Evolutionary conservation across 2,888 invertebrate species (phyloP), one percentile per base, ranked within the genome.

Genomic region (Trichogramma dendrolimi): DNA sequence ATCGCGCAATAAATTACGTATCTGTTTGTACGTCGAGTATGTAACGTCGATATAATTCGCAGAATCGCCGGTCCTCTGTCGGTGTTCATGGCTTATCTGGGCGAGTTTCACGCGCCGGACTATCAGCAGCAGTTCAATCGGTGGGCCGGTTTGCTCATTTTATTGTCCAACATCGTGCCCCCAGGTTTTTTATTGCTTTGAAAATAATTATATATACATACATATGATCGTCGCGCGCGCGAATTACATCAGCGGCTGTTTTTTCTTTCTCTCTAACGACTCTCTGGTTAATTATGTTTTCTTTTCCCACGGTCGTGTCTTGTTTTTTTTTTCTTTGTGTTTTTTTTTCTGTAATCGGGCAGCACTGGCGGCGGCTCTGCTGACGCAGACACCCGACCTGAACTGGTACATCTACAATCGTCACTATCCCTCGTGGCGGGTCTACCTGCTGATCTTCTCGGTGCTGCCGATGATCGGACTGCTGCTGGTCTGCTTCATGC

Each of bases 51-150:
- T 14, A n/a, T n/a, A 10, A 42, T 14, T 61, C 75, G 69, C 70
- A 87, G 87, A 64, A 82, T 83, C 60, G 84, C 85, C 68, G 91
- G 91, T 1, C 91, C 91, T 1, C 87, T 87, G 73, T 89, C 91
- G 0, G 86, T 90, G 4, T 77, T 89, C 51, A 84, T 87, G 72
- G 83, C 89, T 0, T 90, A 90, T 75, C 72, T 91, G 52, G 86
- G 89, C 0, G 92, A 92, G 76, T 83, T 91, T 60, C 91, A 91
- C 73, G 83, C 86, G 39, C 80, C 84, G 0, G 82, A 84, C 63
- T 82, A 88, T 68, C 83, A 90, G 7, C 83, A 87, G 1, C 81
- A 84, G 10, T 84, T 89, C 48, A 82, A 89, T 65, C 83, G 88
- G 71, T 80, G 86, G 57, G 81, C 86, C 39, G 88, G 89, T 59